Base-by-base conservation (phyloP, 2,888 invertebrate genomes). In the Chalcis sispes region DNA sequence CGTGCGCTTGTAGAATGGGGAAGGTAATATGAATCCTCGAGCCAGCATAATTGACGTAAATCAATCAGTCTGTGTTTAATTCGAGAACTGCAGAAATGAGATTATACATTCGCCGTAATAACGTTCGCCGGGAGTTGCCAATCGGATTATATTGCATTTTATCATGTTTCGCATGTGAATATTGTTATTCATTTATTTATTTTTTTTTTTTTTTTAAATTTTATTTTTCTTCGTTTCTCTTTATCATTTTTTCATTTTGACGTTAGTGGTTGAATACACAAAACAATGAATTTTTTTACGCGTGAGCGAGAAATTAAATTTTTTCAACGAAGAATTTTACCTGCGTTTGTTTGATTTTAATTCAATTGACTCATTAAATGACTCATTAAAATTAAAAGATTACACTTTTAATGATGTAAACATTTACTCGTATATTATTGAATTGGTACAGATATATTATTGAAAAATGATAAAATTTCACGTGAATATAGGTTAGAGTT, bases 31-130 rank as follows among this genome's bases (percentile, higher is more conserved):
- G 20, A 67, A 67, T 67, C 36, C 54, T 0, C 48, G 59, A 59
- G 23, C 32, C 3, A 42, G 72, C n/a, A 59, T 67, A 67, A 67
- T 73, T 61, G 73, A 67, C 59, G 59, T 29, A 40, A 62, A 74
- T 69, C 62, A 74, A 69, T 74, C 74, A 69, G 74, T n/a, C n/a
- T n/a, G 54, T 20, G 61, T 50, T 65, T 65, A 65, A 65, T 50
- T 64, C 40, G 48, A 59, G 48, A 52, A 27, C 13, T 67, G 27
- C 58, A 29, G 48, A 62, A 62, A 42, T 13, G 62, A 42, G 61
- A 71, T 71, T 62, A 71, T n/a, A n/a, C n/a, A n/a, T 61, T 62
- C 62, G 42, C 62, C 71, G 48, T 72, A 72, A 64, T 72, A 56
- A 64, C 54, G 64, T 25, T 64, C 46, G 23, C 40, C 18, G 10